Percentiles rank a stretch among this genome's conserved stretches.
Conservation (phyloP, 2,797 vertebrate species). For the Sarcoramphus papa region DNA sequence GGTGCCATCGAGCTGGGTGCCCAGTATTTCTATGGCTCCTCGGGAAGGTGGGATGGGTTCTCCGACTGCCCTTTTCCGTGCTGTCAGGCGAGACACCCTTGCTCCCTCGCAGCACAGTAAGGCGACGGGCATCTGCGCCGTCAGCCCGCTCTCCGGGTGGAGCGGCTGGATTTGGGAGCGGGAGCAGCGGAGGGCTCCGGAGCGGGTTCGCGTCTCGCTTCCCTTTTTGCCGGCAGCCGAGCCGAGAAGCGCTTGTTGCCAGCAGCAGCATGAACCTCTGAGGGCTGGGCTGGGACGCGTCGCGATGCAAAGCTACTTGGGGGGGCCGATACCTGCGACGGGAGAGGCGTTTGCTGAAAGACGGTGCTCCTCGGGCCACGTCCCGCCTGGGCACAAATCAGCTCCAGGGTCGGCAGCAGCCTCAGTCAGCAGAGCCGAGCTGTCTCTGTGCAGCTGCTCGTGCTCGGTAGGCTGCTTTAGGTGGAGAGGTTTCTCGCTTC, state of each 20-base stretch:
- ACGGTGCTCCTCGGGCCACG: rapidly evolving
- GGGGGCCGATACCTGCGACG: not conserved
- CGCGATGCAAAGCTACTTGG: rapidly evolving
- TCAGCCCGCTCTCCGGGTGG: not conserved
- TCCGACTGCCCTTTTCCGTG: too few relatives aligned
- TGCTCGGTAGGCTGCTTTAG: not conserved
- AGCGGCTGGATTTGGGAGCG: not conserved
- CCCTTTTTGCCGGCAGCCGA: not conserved
- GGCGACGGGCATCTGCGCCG: not conserved
- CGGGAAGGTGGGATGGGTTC: not conserved
- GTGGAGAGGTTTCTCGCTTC: not conserved
- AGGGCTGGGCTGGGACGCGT: not conserved
- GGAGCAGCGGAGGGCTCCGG: not conserved
- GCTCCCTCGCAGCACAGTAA: not conserved
- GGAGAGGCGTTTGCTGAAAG: not conserved
- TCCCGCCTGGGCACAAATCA: not conserved
- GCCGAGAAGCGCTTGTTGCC: not conserved
- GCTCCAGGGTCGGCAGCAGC: rapidly evolving
- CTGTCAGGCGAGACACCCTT: too few relatives aligned
- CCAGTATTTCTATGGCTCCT: not conserved
- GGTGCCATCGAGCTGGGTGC: not conserved
- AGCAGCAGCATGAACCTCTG: not conserved
- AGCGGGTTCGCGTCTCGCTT: rapidly evolving
- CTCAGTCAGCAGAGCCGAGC: not conserved
- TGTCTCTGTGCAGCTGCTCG: rapidly evolving